phyloP scores from a whole-genome alignment of 2,113 vertebrate genomes.

The Leiothrix lutea region DNA sequence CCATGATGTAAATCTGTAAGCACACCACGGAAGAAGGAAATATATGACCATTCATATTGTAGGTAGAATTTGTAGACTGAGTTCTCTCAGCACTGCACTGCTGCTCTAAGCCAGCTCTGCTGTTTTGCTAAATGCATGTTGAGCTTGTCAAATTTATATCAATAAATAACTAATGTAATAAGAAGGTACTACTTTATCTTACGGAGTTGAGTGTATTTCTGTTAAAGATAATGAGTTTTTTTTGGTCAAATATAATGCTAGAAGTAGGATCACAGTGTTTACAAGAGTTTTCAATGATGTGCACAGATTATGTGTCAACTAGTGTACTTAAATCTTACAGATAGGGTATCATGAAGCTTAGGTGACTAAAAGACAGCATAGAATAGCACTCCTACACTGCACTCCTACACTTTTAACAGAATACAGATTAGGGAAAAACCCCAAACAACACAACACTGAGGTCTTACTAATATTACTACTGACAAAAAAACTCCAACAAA shows the following conservation, averaged over 20 bases:
- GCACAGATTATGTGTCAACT: background rate
- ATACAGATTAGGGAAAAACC: background rate
- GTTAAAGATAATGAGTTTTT: background rate
- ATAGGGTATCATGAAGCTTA: background rate
- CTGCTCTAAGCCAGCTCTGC: background rate
- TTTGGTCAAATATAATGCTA: background rate
- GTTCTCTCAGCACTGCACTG: background rate
- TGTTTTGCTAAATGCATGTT: background rate
- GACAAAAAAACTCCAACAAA: background rate
- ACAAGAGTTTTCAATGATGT: background rate
- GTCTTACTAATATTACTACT: background rate
- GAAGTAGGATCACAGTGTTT: background rate
- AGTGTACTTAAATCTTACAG: background rate
- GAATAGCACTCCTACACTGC: background rate
- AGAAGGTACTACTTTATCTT: background rate
- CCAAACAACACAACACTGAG: background rate
- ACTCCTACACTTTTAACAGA: background rate
- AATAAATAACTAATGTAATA: background rate
- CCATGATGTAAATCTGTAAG: slow-evolving; percentile 57
- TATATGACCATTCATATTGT: background rate
- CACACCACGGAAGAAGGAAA: background rate
- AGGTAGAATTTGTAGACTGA: background rate
- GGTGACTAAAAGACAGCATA: background rate
- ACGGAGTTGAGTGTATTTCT: background rate
- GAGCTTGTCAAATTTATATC: background rate